phyloP scores from a whole-genome alignment of 2,888 invertebrate genomes.

The Tenodera sinensis region DNA sequence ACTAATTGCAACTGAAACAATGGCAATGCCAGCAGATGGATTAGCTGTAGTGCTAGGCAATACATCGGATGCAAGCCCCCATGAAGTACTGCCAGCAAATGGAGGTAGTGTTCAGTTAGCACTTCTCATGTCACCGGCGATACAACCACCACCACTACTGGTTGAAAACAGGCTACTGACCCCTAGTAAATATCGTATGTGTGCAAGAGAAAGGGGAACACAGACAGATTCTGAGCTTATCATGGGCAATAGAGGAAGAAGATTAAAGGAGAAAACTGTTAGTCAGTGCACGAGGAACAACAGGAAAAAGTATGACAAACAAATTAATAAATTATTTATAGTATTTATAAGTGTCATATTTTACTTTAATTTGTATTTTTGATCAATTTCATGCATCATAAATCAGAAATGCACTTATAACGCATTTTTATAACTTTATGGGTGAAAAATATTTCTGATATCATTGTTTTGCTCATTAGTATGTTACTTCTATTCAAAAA shows the following conservation, averaged over 20 bases:
- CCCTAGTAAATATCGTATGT: conserved; percentile 51
- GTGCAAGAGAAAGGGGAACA: conserved; percentile 61
- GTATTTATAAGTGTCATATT: not conserved
- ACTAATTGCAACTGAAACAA: conserved; percentile 34
- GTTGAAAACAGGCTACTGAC: conserved; percentile 54
- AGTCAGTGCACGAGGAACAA: not conserved
- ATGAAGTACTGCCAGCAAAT: conserved; percentile 42
- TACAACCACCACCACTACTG: conserved; percentile 28
- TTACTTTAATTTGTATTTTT: not conserved
- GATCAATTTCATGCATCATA: not conserved
- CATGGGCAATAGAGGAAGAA: conserved; percentile 4
- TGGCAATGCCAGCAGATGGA: conserved; percentile 38
- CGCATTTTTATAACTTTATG: too few relatives aligned
- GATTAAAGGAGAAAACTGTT: not conserved
- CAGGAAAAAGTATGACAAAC: conserved; percentile 25
- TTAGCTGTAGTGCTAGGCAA: conserved; percentile 45
- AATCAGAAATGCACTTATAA: too few relatives aligned
- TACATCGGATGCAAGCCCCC: conserved; percentile 48
- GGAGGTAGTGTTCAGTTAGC: conserved; percentile 52
- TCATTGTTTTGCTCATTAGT: too few relatives aligned
- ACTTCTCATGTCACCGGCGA: conserved; percentile 52
- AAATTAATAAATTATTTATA: not conserved
- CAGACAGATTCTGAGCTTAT: conserved; percentile 55
- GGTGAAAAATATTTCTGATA: too few relatives aligned
- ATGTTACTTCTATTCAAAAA: too few relatives aligned